Evolutionary conservation across 2,888 invertebrate species (phyloP).

Genomic region (Drosophila mettleri): DNA sequence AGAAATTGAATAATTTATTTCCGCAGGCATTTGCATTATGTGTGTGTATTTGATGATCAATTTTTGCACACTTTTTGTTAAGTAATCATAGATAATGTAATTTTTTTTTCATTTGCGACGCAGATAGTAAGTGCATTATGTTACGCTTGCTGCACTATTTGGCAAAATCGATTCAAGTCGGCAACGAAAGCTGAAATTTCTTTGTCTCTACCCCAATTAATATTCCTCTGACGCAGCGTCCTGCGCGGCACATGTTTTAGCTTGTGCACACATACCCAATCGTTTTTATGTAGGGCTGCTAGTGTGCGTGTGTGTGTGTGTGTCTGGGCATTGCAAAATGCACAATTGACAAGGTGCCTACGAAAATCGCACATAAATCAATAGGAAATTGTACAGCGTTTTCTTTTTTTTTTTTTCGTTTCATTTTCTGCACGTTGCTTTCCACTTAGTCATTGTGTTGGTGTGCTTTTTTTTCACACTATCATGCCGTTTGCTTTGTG

Average conservation of each 20-base stretch:
- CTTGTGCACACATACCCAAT: slow-evolving; percentile 28
- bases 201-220: slow-evolving; percentile 40
- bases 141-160: slow-evolving; percentile 21
- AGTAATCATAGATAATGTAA: slow-evolving; percentile 59
- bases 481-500: slow-evolving; percentile 57
- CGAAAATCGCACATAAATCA: slow-evolving; percentile 53
- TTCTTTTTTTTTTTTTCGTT: slow-evolving; percentile 33
- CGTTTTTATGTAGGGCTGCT: slow-evolving; percentile 7
- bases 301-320: slow-evolving; percentile 12
- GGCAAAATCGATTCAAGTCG: slow-evolving; percentile 66
- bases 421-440: slow-evolving; percentile 50
- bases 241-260: slow-evolving; percentile 74
- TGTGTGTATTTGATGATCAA: slow-evolving; percentile 51
- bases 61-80: slow-evolving; percentile 56
- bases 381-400: slow-evolving; percentile 68
- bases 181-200: slow-evolving; percentile 28
- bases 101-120: slow-evolving; percentile 22
- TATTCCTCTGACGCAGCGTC: slow-evolving; percentile 67
- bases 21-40: slow-evolving; percentile 36
- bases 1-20: slow-evolving; percentile 33
- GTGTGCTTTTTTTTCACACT: slow-evolving; percentile 46
- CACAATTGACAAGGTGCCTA: slow-evolving; percentile 44
- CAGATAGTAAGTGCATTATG: slow-evolving; percentile 3
- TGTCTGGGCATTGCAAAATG: slow-evolving; percentile 29
- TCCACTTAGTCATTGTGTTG: slow-evolving; percentile 53